phyloP scores from a whole-genome alignment of 2,113 vertebrate species.

The Pagrus major region DNA sequence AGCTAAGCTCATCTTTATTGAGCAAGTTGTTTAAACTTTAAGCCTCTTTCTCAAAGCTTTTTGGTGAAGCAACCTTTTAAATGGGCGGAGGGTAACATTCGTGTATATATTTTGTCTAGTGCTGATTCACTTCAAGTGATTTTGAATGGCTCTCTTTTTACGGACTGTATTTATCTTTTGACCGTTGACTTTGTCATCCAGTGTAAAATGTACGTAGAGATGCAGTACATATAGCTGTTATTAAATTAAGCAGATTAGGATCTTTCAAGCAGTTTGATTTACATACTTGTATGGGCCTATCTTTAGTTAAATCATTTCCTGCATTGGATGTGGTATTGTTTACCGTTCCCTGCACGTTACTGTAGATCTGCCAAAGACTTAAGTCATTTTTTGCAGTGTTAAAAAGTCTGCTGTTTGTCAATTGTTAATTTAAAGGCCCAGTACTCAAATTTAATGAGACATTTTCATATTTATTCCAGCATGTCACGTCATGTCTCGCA shows the following conservation, averaged over 20 bases:
- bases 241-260: neutral
- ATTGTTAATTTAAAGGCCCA: neutral
- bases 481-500: neutral
- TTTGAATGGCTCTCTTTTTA: neutral
- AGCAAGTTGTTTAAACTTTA: slow-evolving; percentile 70
- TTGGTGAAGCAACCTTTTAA: slow-evolving; percentile 36
- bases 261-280: neutral
- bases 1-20: slow-evolving; percentile 59
- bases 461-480: neutral
- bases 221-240: neutral
- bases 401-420: neutral
- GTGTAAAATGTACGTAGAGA: too few species aligned
- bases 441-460: neutral
- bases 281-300: neutral
- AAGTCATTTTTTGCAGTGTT: too few species aligned
- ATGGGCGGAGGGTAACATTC: slow-evolving; percentile 3
- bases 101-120: neutral
- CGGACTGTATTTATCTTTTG: neutral
- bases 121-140: neutral
- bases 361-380: neutral
- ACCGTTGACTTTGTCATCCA: neutral
- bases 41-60: slow-evolving; percentile 69
- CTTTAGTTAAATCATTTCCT: neutral
- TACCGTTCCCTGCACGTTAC: neutral
- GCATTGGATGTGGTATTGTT: neutral